Conservation (phyloP, 2,113 vertebrate species). For the Hylia prasina region DNA sequence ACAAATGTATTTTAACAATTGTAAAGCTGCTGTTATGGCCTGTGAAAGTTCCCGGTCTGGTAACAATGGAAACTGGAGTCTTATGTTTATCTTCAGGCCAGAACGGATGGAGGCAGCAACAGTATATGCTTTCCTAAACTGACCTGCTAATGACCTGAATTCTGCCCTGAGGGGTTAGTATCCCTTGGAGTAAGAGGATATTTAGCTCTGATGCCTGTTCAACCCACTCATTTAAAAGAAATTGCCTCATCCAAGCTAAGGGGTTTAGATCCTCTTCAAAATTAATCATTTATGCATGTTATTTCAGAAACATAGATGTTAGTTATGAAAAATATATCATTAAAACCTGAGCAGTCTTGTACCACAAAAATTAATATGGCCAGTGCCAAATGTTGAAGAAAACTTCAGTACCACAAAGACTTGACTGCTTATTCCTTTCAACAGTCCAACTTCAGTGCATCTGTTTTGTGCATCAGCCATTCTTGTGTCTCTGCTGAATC, state of each 20-base stretch:
- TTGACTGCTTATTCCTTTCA: not conserved
- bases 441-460: fast-evolving
- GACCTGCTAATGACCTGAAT: conserved; percentile 70
- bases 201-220: conserved; percentile 61
- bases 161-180: conserved; percentile 61
- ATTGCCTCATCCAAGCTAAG: conserved; percentile 40
- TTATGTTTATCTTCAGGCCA: conserved; percentile 59
- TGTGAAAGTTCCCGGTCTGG: conserved; percentile 26
- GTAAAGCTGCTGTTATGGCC: conserved; percentile 23
- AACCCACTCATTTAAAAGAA: conserved; percentile 53
- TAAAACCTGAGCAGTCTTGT: not conserved
- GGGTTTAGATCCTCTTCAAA: not conserved
- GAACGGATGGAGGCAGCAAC: conserved; percentile 49
- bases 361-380: not conserved
- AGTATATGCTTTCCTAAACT: conserved; percentile 58
- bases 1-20: conserved; percentile 48
- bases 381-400: not conserved
- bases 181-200: conserved; percentile 66
- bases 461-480: not conserved
- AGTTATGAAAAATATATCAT: not conserved
- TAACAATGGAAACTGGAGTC: conserved; percentile 48
- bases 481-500: not conserved
- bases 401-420: not conserved
- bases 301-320: not conserved
- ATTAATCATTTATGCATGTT: not conserved